Evolutionary conservation across 2,797 vertebrate species (phyloP).

Genomic region (Pachyuromys duprasi): DNA sequence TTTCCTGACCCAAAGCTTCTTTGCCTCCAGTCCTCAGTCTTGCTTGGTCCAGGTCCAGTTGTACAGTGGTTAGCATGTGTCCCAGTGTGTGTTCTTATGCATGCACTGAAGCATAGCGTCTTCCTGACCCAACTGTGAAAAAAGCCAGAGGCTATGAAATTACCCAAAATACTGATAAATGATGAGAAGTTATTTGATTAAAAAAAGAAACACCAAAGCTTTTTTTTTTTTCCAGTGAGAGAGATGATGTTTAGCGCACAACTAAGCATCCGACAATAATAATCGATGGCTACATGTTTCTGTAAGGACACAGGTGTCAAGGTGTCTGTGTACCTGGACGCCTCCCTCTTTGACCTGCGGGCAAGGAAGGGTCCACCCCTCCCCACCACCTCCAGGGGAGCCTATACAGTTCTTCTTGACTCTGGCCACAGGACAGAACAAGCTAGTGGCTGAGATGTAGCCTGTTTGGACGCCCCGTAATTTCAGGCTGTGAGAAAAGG

Average conservation of each 20-base stretch:
- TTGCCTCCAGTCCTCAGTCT: background rate
- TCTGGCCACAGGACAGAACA: background rate
- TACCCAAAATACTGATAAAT: slow-evolving; percentile 31
- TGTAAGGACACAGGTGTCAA: background rate
- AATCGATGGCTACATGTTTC: background rate
- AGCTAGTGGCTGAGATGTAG: background rate
- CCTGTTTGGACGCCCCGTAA: background rate
- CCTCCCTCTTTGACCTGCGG: background rate
- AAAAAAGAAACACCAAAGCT: slow-evolving; percentile 29
- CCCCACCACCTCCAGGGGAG: background rate
- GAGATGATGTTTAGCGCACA: background rate
- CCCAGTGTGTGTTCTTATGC: background rate
- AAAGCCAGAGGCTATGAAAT: slow-evolving; percentile 32
- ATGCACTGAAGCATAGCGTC: background rate
- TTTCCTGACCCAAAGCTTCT: background rate
- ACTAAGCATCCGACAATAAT: background rate
- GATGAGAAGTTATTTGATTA: slow-evolving; percentile 23
- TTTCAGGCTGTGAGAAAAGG: background rate
- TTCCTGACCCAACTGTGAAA: background rate
- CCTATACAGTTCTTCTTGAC: background rate
- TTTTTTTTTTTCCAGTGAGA: slow-evolving; percentile 39
- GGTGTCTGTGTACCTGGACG: background rate
- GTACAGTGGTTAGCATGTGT: background rate
- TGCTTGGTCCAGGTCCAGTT: background rate
- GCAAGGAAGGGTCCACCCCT: background rate